Conservation (phyloP, 2,113 vertebrate species). For the Echinops telfairi region DNA sequence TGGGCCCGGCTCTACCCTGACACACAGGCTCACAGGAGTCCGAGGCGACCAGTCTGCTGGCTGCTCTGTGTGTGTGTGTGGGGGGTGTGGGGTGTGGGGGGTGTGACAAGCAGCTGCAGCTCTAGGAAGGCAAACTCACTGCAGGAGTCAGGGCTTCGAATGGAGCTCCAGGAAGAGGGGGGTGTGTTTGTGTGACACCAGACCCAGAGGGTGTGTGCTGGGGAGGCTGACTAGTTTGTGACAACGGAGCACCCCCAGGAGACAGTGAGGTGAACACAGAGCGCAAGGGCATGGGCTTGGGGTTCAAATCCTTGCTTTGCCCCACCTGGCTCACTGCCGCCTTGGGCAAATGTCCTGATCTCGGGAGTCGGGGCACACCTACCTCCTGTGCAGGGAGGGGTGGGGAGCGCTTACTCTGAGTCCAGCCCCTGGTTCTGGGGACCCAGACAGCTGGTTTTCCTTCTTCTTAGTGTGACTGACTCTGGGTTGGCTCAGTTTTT, state of each 20-base stretch:
- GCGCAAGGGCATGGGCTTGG: no score
- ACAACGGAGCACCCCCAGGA: not conserved
- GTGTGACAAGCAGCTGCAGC: not conserved
- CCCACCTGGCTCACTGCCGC: not conserved
- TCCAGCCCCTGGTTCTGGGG: fast-evolving
- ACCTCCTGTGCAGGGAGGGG: fast-evolving
- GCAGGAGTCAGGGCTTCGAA: not conserved
- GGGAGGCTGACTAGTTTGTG: not conserved
- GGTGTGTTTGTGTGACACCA: no score
- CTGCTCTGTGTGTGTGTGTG: not conserved
- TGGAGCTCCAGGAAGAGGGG: not conserved
- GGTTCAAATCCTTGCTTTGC: not conserved
- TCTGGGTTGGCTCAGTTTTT: not conserved
- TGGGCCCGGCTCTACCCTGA: not conserved
- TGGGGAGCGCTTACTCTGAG: not conserved
- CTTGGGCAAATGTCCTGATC: not conserved
- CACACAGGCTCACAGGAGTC: not conserved
- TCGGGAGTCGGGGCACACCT: no score
- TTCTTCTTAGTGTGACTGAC: no score
- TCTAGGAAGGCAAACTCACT: not conserved
- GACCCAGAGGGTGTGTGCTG: not conserved
- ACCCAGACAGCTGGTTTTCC: not conserved
- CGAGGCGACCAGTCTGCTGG: not conserved
- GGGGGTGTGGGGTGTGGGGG: not conserved
- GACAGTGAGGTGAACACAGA: not conserved